Evolutionary conservation across 2,113 vertebrate genomes (phyloP), one percentile per base, ranked within the genome.

Genomic region (Engystomops pustulosus): DNA sequence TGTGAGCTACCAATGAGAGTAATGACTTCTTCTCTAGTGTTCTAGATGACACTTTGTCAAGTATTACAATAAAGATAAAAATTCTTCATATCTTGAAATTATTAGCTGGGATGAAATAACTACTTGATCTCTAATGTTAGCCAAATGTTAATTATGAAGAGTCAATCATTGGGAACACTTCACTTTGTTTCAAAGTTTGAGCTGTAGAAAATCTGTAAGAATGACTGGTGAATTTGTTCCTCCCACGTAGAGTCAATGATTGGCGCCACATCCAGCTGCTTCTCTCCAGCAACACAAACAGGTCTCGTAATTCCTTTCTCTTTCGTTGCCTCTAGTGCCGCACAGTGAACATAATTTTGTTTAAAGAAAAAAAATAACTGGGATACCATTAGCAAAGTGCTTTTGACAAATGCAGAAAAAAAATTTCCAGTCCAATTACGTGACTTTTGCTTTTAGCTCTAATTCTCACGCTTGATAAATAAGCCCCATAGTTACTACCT

Each of bases 401-500:
- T 85, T 85, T 69, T 84, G 82, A 84, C 82, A 84, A 77, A 53
- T 68, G 23, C 45, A 58, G 27, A 76, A 47, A 69, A 34, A 76
- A 78, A n/a, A 58, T 70, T 77, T 85, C 75, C 23, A 67, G 75
- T 53, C 83, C 69, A 78, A 85, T 85, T 85, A 85, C 34, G 74
- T 79, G 83, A 70, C 74, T 70, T 77, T 84, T 55, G 45, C 75
- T 85, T 85, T 79, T 70, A 79, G 74, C 65, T 70, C 25, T 58
- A 79, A 79, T 78, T 85, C 74, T 85, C 65, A 70, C 6, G 34
- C 83, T 79, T 85, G 83, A 85, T 85, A 85, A 85, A 85, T 85
- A 85, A 79, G 49, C 75, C 74, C 83, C 83, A 79, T 60, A 77
- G 74, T 85, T 85, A 70, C 83, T 75, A 69, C 83, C 83, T 85